Evolutionary conservation across 2,113 vertebrate species (phyloP), one percentile per base, ranked within the genome.

Genomic region (Sisor rabdophorus): DNA sequence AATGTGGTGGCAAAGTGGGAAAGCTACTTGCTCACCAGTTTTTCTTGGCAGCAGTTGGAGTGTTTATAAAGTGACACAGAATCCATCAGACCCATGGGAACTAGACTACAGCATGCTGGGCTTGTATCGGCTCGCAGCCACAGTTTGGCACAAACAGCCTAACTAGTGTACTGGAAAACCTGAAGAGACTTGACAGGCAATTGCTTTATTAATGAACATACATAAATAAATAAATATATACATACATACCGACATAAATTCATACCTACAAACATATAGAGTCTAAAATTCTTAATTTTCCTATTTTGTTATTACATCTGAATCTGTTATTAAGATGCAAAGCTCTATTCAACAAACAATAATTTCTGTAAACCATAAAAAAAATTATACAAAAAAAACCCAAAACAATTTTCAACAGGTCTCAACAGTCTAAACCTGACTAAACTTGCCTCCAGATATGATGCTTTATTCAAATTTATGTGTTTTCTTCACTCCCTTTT

Each of bases 41-140:
- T 63, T 67, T 77, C 28, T 81, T 81, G 75, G 69, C 77, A 79
- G 20, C 65, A 55, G 65, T 52, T 56, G 30, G 28, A 63, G 48
- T 44, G 70, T 52, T 74, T 76, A 19, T 70, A 70, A 54, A 65
- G 53, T 78, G 71, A 78, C 75, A 77, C 53, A 76, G 44, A 74
- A 73, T 65, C 77, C 71, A 55, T 13, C 67, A 59, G 77, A 20
- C 53, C 67, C 78, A 75, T 84, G 80, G 78, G 78, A 80, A 84
- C 78, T 68, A 64, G 75, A 44, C 80, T 80, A 61, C 60, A 72
- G 74, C 73, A 74, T 74, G 76, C 80, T 71, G 80, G 60, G 60
- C 71, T 72, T 75, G 58, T 71, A 65, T 81, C 28, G 36, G 59
- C 76, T 65, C 36, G 60, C 54, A 71, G 72, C 40, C 53, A 26